Base-by-base conservation (phyloP, 2,113 vertebrate species). In the Micronycteris hirsuta region DNA sequence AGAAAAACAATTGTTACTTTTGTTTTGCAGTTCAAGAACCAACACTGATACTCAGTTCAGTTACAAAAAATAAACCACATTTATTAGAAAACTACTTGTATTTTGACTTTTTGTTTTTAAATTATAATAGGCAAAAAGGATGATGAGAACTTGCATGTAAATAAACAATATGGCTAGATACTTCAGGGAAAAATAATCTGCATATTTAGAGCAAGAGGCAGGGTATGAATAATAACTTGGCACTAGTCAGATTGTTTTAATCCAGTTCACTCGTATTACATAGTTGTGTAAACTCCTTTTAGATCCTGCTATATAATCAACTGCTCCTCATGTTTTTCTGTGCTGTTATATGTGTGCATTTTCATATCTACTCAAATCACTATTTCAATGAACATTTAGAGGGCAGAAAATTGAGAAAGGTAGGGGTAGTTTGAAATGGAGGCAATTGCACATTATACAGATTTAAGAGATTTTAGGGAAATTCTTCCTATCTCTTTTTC, bases 41-140 rank as follows among this genome's bases (percentile, higher is more conserved):
- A 70, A 61, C 33, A 84, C 26, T 78, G 56, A 28, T 36, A 33
- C 28, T 81, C 33, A 83, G 5, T 68, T 96, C 24, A 54, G 3
- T 56, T 88, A 14, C 20, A 86, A 93, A 96, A 84, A 47, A 13
- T 74, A 71, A 94, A 84, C 2, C 31, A 41, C 5, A 54, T 19
- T 92, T 90, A 71, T 15, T 84, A 10, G 36, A 12, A 84, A 95
- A 67, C 5, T 31, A 41, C 43, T 54, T 54, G 7, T 61, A 71
- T 36, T 52, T 5, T 94, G 31, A 68, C 9, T 33, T 73, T 67
- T 45, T 81, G 5, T 14, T 38, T 31, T 26, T 0, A 43, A 71
- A 24, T 49, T 85, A 52, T 16, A 92, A 31, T 45, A 95, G 5
- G 5, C 84, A 86, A 11, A 13, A 78, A 89, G 17, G 19, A 76